These are phyloP conservation scores for Acleris laterana DNA, from an alignment of 2,888 invertebrate species.

Conservation along the genomic window DNA sequence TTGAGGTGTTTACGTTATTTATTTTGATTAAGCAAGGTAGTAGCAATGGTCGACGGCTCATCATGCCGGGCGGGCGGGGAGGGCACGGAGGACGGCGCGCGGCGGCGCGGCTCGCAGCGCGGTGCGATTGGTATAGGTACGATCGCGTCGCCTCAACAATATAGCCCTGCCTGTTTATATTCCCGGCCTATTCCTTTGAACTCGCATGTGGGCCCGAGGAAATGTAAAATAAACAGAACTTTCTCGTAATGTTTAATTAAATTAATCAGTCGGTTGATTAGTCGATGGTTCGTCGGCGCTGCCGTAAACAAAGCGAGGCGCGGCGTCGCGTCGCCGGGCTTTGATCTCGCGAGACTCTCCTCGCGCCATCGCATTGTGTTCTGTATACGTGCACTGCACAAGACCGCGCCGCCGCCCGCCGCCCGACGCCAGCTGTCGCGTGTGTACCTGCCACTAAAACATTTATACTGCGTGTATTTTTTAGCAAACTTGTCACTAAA, in stretches of 20 bases:
- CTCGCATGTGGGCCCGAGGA: constrained; percentile 83
- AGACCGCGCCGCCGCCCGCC: constrained; percentile 8
- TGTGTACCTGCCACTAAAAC: background rate
- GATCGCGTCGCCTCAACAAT: constrained; percentile 59
- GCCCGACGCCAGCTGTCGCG: constrained; percentile 10
- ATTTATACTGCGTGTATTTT: background rate
- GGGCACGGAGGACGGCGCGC: background rate
- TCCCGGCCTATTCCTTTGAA: constrained; percentile 79
- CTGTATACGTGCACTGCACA: constrained; percentile 11
- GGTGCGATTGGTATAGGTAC: constrained; percentile 19
- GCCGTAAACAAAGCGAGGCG: constrained; percentile 76
- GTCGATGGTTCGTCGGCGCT: constrained; percentile 78
- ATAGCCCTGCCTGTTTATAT: constrained; percentile 69
- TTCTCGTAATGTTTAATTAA: constrained; percentile 85
- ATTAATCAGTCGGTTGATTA: constrained; percentile 84
- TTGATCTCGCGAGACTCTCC: constrained; percentile 74
- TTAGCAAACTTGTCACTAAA: background rate
- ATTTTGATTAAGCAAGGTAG: no score
- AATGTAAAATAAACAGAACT: constrained; percentile 83
- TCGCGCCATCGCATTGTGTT: constrained; percentile 61
- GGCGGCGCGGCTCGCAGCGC: constrained; percentile 46
- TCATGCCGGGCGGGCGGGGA: no score
- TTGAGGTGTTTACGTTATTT: no score
- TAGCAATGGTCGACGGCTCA: no score
- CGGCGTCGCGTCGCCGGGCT: constrained; percentile 59